Evolutionary conservation across 2,888 invertebrate species (phyloP).

Genomic region (Acleris literana): DNA sequence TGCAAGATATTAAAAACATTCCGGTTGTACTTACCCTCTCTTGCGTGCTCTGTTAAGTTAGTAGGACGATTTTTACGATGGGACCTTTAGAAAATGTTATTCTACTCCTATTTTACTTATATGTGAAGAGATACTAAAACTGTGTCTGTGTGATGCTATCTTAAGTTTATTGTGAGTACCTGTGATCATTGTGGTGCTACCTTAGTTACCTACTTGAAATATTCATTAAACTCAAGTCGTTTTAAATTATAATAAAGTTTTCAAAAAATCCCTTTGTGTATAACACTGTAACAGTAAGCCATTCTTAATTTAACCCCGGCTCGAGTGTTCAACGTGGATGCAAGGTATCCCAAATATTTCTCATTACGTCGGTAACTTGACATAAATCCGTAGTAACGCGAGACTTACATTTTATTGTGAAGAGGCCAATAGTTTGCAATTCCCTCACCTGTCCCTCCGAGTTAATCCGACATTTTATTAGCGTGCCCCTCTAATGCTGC

Average conservation of each 20-base stretch:
- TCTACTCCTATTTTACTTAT: no score
- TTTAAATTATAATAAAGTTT: neutral
- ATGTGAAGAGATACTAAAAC: no score
- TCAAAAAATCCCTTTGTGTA: neutral
- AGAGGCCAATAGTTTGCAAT: slow-evolving; percentile 80
- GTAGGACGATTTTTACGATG: no score
- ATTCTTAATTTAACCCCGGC: slow-evolving; percentile 22
- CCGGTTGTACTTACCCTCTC: no score
- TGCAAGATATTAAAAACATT: no score
- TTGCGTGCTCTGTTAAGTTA: no score
- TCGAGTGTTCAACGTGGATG: slow-evolving; percentile 19
- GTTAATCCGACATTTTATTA: slow-evolving; percentile 81
- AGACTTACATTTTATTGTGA: slow-evolving; percentile 60
- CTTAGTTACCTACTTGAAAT: no score
- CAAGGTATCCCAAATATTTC: slow-evolving; percentile 44
- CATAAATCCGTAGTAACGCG: slow-evolving; percentile 63
- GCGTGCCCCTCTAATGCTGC: slow-evolving; percentile 69
- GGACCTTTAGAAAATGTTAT: no score
- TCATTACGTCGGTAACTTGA: slow-evolving; percentile 53
- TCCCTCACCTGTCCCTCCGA: slow-evolving; percentile 76
- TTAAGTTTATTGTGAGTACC: no score
- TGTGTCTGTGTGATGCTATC: no score
- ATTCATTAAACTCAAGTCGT: no score
- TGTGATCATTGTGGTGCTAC: no score
- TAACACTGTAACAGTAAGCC: slow-evolving; percentile 21